A percentile compares a stretch with the other conserved stretches of the same genome.
phyloP scores from a whole-genome alignment of 2,888 invertebrate species.

The Nipponacmea schrenckii region DNA sequence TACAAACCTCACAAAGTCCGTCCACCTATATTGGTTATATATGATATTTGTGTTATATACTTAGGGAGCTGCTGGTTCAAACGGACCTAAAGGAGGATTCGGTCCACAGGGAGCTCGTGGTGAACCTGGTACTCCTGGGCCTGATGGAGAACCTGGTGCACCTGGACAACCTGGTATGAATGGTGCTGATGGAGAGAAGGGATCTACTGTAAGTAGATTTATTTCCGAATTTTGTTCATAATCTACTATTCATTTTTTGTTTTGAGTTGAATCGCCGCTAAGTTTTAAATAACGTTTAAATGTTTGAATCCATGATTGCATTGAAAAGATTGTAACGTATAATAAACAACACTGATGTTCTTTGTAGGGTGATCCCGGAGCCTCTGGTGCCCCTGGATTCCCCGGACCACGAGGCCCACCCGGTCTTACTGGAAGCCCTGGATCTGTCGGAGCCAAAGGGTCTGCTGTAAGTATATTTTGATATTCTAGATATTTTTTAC shows the following conservation, averaged over 20 bases:
- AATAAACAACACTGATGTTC: too few relatives aligned
- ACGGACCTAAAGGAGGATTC: conserved; percentile 52
- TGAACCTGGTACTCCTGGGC: conserved; percentile 51
- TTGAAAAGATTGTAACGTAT: too few relatives aligned
- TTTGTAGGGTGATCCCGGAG: conserved; percentile 41
- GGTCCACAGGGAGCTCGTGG: conserved; percentile 58
- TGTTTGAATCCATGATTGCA: too few relatives aligned
- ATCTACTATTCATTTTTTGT: background rate
- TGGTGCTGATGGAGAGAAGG: conserved; percentile 56
- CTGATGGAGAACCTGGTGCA: conserved; percentile 46
- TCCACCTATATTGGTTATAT: too few relatives aligned
- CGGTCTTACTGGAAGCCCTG: conserved; percentile 49
- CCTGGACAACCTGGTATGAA: conserved; percentile 49
- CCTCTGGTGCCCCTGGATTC: conserved; percentile 45
- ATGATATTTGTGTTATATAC: too few relatives aligned
- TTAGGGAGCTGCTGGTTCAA: conserved; percentile 51
- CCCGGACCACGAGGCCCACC: conserved; percentile 56
- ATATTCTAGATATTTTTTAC: too few relatives aligned
- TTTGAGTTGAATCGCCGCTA: background rate
- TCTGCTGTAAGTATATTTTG: conserved; percentile 46
- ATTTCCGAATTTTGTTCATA: background rate
- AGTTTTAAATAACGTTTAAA: too few relatives aligned
- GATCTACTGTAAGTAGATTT: conserved; percentile 42
- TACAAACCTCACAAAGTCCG: too few relatives aligned
- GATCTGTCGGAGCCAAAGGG: conserved; percentile 49